Base-by-base conservation (phyloP, 2,888 invertebrate genomes). In the Eupithecia abbreviata region DNA sequence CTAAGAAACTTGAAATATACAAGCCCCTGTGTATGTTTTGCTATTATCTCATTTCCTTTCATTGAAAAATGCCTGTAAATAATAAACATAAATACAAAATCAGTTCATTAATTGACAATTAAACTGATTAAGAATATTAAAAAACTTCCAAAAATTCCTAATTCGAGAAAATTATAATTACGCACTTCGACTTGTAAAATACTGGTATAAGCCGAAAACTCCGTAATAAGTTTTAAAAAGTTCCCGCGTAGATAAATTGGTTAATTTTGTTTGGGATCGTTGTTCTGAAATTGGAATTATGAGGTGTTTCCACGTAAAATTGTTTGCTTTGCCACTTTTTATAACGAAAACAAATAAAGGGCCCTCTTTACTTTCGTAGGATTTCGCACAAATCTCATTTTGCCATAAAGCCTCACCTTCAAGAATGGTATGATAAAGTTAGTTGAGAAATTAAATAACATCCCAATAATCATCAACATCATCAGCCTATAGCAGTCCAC, bases 191-290 rank as follows among this genome's bases (percentile, higher is more conserved):
- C 58, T 77, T 69, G 47, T 73, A 71, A 75, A 77, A 75, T 67
- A 74, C 62, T 72, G 58, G 71, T 41, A 42, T n/a, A 55, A 55
- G 68, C 68, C 68, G 67, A 43, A 69, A n/a, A 30, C 41, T 70
- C 70, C 62, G 62, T 75, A 75, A 71, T 75, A 73, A 66, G 67
- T 75, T 77, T 58, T 66, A 6, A 71, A 73, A 67, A 75, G 73
- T 73, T 73, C 43, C 62, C 67, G 72, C 75, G 77, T 71, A 71
- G 75, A 77, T 75, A 77, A 77, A 75, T 77, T 75, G 71, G 73
- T 67, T 72, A 73, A 77, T 77, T 77, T 77, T 73, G 73, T 77
- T 77, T 58, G 9, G 67, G 49, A 67, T 77, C 72, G 73, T 77
- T 77, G 73, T 71, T 77, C n/a, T 15, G n/a, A 73, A 77, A 67